Base-by-base conservation (phyloP, 2,113 vertebrate species). In the Scolopax mira region DNA sequence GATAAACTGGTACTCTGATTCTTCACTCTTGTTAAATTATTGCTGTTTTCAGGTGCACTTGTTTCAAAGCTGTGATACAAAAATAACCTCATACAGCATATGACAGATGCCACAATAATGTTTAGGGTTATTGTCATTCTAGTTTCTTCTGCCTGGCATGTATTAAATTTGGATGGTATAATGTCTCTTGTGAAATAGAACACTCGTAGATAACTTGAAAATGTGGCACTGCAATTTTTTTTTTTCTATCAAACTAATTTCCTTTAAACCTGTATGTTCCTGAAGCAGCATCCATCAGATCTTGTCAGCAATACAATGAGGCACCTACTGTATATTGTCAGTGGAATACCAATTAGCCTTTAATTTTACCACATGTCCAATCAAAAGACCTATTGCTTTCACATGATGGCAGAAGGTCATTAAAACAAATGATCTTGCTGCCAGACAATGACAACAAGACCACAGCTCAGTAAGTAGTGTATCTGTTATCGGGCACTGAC, bases 321-420 rank as follows among this genome's bases (percentile, higher is more conserved):
- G 42, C 72, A 93, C 64, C 89, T 91, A 96, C 91, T 94, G 93
- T 95, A 91, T 82, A 88, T 83, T 88, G 71, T 91, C 93, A 85
- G 81, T 82, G 33, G 95, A 96, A 96, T 96, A 96, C 89, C 90
- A 96, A 96, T 96, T 96, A 97, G 85, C 85, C 88, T 93, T 92
- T 97, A 93, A 97, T 96, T 96, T 95, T 85, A 96, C 90, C 82
- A 27, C 79, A 78, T 1, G 1, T 44, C 91, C 90, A 96, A 96
- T 96, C 95, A 91, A 73, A 94, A 95, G 85, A 96, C 71, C 91
- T 91, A 86, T 96, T 94, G 85, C 88, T 96, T 96, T 93, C 88
- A 64, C 91, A 91, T 93, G 90, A 78, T 96, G 82, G 93, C 94
- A 95, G 95, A 97, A 96, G 96, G 96, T 96, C 96, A 91, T 96